Percentiles rank a stretch among this genome's conserved stretches.
These are phyloP conservation scores for Aspidiotus destructor DNA, from an alignment of 2,888 invertebrate species.

Conservation along the genomic window DNA sequence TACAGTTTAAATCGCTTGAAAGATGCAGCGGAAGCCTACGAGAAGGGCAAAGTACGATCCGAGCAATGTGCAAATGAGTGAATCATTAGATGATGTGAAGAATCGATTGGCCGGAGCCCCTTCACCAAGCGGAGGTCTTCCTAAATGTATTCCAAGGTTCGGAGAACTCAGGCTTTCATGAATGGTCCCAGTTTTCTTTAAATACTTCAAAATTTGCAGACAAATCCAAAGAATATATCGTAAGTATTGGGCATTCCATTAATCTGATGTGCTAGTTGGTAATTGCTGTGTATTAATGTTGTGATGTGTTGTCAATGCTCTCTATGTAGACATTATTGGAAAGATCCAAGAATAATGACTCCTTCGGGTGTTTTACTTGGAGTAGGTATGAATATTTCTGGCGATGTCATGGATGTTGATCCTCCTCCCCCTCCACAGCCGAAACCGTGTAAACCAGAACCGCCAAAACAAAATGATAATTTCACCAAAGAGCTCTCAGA, in stretches of 20 bases:
- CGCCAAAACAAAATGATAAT: slow-evolving; percentile 43
- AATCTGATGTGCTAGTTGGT: not conserved
- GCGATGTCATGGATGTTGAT: slow-evolving; percentile 50
- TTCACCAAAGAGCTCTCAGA: slow-evolving; percentile 38
- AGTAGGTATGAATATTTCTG: slow-evolving; percentile 43
- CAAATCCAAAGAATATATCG: slow-evolving; percentile 38
- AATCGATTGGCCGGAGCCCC: slow-evolving; percentile 35
- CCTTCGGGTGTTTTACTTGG: slow-evolving; percentile 62
- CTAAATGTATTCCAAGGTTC: slow-evolving; percentile 43
- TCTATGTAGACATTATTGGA: slow-evolving; percentile 43
- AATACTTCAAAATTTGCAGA: slow-evolving; percentile 45
- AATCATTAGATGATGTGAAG: slow-evolving; percentile 56
- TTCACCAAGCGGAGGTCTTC: slow-evolving; percentile 42
- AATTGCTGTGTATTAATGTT: slow-evolving; percentile 8
- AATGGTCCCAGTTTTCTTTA: slow-evolving; percentile 64
- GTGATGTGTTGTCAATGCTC: slow-evolving; percentile 1
- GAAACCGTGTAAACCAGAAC: slow-evolving; percentile 36
- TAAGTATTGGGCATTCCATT: slow-evolving; percentile 34
- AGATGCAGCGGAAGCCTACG: slow-evolving; percentile 68
- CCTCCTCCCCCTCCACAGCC: slow-evolving; percentile 42
- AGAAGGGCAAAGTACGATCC: slow-evolving; percentile 62
- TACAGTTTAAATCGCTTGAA: slow-evolving; percentile 62
- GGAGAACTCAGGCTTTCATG: slow-evolving; percentile 57
- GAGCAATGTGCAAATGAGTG: slow-evolving; percentile 57
- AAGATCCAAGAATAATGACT: slow-evolving; percentile 57